Percentiles rank a stretch among this genome's conserved stretches.
Conservation (phyloP, 2,797 vertebrate genomes). For the Clamator glandarius region DNA sequence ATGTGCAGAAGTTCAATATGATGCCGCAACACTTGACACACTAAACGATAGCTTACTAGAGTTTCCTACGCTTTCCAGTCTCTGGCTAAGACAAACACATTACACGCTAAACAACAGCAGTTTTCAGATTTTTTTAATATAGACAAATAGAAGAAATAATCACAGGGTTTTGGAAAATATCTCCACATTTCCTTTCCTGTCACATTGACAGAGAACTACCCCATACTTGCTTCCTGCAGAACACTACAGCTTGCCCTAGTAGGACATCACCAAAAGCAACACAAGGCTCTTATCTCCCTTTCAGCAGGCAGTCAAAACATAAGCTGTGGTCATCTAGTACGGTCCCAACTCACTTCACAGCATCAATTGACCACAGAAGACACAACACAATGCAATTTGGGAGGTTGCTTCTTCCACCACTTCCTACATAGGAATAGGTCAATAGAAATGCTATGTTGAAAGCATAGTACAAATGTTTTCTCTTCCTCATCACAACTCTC, state of each 20-base stretch:
- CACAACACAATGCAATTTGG: not conserved
- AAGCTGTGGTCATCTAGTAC: not conserved
- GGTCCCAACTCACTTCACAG: not conserved
- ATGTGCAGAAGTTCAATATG: accelerated
- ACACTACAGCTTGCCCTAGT: not conserved
- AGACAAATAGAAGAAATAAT: not conserved
- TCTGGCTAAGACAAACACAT: not conserved
- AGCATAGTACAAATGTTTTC: not conserved
- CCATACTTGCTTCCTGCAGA: not conserved
- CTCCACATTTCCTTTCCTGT: not conserved
- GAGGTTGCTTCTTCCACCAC: not conserved
- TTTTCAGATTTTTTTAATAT: not conserved
- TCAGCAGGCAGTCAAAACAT: not conserved
- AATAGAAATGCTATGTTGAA: not conserved
- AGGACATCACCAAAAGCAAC: not conserved
- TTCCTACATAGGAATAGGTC: not conserved
- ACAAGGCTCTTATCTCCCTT: not conserved
- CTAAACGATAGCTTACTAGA: not conserved
- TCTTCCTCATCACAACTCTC: not conserved
- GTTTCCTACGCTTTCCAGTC: not conserved
- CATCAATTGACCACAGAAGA: not conserved
- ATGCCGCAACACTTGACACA: not conserved
- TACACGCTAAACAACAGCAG: not conserved
- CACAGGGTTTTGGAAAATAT: not conserved
- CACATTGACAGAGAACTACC: not conserved